Evolutionary conservation across 2,888 invertebrate species (phyloP).

Genomic region (Polyommatus icarus): DNA sequence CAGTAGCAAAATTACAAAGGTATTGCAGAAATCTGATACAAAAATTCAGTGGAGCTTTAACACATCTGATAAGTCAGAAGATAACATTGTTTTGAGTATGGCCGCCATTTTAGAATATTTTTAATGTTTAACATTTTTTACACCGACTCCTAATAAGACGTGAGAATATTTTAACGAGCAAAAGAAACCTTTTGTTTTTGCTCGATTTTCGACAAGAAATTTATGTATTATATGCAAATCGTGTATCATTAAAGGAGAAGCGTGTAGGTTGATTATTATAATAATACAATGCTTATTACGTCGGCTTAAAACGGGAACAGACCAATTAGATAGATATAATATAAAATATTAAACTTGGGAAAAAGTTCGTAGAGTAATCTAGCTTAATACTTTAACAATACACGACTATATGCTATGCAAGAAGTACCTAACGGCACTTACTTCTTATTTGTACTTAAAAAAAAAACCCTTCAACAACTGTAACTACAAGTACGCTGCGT

Average conservation of each 20-base stretch:
- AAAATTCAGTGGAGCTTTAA: slow-evolving; percentile 52
- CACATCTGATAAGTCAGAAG: slow-evolving; percentile 54
- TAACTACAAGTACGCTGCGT: no score
- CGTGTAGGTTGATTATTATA: background rate
- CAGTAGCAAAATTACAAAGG: slow-evolving; percentile 15
- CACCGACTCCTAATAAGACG: slow-evolving; percentile 32
- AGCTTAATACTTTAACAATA: no score
- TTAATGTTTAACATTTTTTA: slow-evolving; percentile 37
- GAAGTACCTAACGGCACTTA: no score
- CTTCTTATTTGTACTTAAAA: no score
- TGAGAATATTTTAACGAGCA: slow-evolving; percentile 42
- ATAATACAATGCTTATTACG: background rate
- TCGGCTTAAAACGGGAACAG: background rate
- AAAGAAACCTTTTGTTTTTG: slow-evolving; percentile 28
- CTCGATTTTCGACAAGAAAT: slow-evolving; percentile 5
- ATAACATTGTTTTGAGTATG: slow-evolving; percentile 50
- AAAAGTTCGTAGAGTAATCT: background rate
- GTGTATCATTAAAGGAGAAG: slow-evolving; percentile 15
- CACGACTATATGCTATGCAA: no score
- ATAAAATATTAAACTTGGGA: background rate
- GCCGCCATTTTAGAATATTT: slow-evolving; percentile 57
- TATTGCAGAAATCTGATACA: slow-evolving; percentile 36
- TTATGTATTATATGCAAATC: slow-evolving; percentile 16
- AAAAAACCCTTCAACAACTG: no score
- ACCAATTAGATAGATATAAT: background rate